Evolutionary conservation across 2,797 vertebrate genomes (phyloP).

Genomic region (Odontamblyopus rebecca): DNA sequence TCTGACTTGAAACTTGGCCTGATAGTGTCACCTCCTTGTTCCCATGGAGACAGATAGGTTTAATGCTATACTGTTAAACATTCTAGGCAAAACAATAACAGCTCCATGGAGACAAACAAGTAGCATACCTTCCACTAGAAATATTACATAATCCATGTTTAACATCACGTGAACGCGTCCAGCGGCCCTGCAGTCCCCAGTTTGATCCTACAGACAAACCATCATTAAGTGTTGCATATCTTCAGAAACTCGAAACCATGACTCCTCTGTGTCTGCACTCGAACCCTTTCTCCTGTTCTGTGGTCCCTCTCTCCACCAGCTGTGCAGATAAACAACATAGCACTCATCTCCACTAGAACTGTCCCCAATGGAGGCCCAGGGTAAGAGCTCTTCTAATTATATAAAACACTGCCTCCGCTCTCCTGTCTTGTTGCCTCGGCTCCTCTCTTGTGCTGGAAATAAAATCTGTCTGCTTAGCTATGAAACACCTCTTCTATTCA

Average conservation of each 20-base stretch:
- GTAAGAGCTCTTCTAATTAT: constrained; percentile 60
- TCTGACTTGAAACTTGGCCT: too few relatives aligned
- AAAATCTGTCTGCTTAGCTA: constrained; percentile 18
- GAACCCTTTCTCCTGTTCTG: constrained; percentile 9
- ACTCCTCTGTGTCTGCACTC: constrained; percentile 30
- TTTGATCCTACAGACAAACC: constrained; percentile 3
- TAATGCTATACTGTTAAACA: too few relatives aligned
- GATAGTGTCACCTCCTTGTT: too few relatives aligned
- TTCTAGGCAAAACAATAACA: too few relatives aligned
- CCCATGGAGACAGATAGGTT: too few relatives aligned
- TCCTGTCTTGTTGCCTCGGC: constrained; percentile 22
- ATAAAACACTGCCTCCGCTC: constrained; percentile 46
- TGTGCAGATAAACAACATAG: constrained; percentile 62
- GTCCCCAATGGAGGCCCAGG: constrained; percentile 45
- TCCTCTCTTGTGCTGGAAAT: constrained; percentile 17
- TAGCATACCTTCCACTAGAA: too few relatives aligned
- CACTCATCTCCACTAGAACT: constrained; percentile 53
- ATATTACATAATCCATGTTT: background rate
- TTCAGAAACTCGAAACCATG: constrained; percentile 25
- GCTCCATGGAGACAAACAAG: too few relatives aligned
- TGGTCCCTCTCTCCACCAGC: constrained; percentile 41
- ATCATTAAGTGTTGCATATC: constrained; percentile 25
- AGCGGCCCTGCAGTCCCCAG: background rate
- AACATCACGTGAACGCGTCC: background rate
- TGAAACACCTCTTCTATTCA: constrained; percentile 28